phyloP scores from a whole-genome alignment of 2,797 vertebrate genomes.

The Liasis olivaceus region DNA sequence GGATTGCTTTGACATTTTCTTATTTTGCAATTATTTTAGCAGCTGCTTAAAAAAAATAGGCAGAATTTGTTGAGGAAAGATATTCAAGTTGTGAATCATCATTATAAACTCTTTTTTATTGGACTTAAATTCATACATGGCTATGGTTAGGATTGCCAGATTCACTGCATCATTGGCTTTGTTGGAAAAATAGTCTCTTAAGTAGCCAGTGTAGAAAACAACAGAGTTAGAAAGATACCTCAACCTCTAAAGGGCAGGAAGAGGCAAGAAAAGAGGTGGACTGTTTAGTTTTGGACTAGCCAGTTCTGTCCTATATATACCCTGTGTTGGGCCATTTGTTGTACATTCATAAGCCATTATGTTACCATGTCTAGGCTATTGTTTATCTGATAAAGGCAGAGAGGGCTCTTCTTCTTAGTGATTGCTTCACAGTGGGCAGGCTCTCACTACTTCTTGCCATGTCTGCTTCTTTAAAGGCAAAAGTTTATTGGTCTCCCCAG shows the following conservation, averaged over 20 bases:
- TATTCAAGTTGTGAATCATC: not conserved
- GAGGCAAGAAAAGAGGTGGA: not conserved
- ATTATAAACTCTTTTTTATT: not conserved
- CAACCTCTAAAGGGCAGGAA: not conserved
- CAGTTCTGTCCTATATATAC: not conserved
- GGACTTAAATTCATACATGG: not conserved
- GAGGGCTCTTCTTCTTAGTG: not conserved
- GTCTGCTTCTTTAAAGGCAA: not conserved
- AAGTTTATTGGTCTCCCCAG: not conserved
- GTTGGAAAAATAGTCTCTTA: not conserved
- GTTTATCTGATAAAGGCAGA: not conserved
- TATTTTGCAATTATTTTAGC: not conserved
- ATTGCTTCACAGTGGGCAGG: not conserved
- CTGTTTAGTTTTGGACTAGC: not conserved
- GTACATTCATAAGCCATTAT: not conserved
- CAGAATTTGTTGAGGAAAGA: not conserved
- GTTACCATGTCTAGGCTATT: not conserved
- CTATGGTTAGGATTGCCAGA: not conserved
- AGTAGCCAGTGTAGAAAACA: not conserved
- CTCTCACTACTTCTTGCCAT: not conserved
- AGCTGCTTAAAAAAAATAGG: not conserved
- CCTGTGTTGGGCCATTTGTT: not conserved
- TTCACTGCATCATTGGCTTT: not conserved
- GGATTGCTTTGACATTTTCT: not conserved
- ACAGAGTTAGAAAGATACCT: not conserved